phyloP scores from a whole-genome alignment of 2,888 invertebrate genomes.

The Coecobrya sp. region DNA sequence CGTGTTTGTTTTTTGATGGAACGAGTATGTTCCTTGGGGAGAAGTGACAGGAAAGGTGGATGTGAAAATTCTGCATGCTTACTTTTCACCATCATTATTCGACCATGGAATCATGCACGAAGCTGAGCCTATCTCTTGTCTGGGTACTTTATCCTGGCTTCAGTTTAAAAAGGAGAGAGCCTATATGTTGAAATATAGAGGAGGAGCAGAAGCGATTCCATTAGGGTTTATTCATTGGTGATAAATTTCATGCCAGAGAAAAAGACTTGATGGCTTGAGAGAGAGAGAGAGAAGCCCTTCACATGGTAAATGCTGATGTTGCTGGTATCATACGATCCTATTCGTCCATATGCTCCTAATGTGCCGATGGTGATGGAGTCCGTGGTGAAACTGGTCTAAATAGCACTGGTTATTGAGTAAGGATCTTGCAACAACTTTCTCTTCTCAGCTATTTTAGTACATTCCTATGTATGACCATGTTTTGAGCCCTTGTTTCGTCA shows the following conservation, averaged over 20 bases:
- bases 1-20: slow-evolving; percentile 33
- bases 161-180: not conserved
- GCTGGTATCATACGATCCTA: not conserved
- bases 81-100: slow-evolving; percentile 40
- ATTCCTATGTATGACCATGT: slow-evolving; percentile 45
- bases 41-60: slow-evolving; percentile 67
- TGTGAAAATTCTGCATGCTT: slow-evolving; percentile 55
- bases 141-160: slow-evolving; percentile 32
- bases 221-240: slow-evolving; percentile 86
- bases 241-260: slow-evolving; percentile 85
- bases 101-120: slow-evolving; percentile 19
- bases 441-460: slow-evolving; percentile 18
- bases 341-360: not conserved
- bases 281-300: slow-evolving; percentile 50
- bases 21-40: slow-evolving; percentile 22
- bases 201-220: slow-evolving; percentile 80
- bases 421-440: not conserved
- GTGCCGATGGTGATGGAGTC: not conserved
- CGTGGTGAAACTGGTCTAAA: not conserved
- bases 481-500: slow-evolving; percentile 83
- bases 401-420: not conserved
- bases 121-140: not conserved
- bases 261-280: slow-evolving; percentile 69
- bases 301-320: slow-evolving; percentile 49
- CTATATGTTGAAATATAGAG: not conserved